phyloP scores from a whole-genome alignment of 2,797 vertebrate genomes.

The Acanthurus leucopareius region DNA sequence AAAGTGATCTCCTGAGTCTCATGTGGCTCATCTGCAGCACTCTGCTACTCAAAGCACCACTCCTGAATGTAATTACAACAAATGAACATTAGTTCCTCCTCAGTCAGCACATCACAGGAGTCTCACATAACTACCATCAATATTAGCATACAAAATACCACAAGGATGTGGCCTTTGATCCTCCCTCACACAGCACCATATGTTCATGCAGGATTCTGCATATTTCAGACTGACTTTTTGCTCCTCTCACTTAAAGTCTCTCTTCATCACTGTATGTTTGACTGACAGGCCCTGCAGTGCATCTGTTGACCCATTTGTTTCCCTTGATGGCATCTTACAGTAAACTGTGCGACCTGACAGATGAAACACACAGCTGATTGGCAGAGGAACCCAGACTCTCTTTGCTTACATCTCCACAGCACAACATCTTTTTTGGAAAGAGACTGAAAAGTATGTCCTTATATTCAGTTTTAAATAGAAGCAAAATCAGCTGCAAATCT shows the following conservation, averaged over 20 bases:
- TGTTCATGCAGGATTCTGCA: constrained; percentile 23
- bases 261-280: neutral
- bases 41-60: constrained; percentile 20
- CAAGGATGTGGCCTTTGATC: constrained; percentile 41
- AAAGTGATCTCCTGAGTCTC: constrained; percentile 39
- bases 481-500: constrained; percentile 34
- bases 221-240: constrained; percentile 20
- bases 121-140: constrained; percentile 52
- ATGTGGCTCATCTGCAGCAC: constrained; percentile 13
- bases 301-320: constrained; percentile 25
- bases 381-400: constrained; percentile 12
- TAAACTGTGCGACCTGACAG: constrained; percentile 4
- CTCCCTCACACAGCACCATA: constrained; percentile 17
- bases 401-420: constrained; percentile 6
- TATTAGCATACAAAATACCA: constrained; percentile 31
- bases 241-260: constrained; percentile 4
- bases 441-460: constrained; percentile 27
- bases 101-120: constrained; percentile 40
- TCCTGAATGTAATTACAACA: constrained; percentile 64
- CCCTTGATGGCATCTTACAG: neutral
- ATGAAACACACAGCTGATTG: constrained; percentile 41
- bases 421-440: constrained; percentile 10
- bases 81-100: constrained; percentile 49
- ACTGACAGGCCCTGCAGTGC: constrained; percentile 11
- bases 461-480: constrained; percentile 53